phyloP scores from a whole-genome alignment of 2,797 vertebrate genomes.

The Siniperca undulata region DNA sequence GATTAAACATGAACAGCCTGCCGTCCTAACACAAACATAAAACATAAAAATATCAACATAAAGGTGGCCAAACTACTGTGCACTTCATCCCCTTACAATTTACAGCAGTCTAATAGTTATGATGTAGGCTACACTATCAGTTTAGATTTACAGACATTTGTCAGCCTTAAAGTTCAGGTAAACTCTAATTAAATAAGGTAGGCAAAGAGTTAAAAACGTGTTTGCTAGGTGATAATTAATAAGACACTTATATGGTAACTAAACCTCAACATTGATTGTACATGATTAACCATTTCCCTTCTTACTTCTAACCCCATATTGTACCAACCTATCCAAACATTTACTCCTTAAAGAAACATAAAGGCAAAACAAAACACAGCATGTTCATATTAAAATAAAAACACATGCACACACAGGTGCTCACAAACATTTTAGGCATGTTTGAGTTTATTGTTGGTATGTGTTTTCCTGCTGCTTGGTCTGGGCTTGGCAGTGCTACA shows the following conservation, averaged over 20 bases:
- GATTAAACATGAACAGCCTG: neutral
- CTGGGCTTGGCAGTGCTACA: slow-evolving; percentile 41
- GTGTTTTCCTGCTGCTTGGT: slow-evolving; percentile 26
- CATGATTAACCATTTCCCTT: neutral
- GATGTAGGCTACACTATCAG: neutral
- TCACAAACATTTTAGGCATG: slow-evolving; percentile 6
- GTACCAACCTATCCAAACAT: neutral
- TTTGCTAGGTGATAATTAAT: neutral
- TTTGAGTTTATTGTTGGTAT: slow-evolving; percentile 15
- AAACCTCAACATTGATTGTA: neutral
- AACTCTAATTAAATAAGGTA: neutral
- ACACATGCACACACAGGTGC: neutral
- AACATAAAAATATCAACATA: neutral
- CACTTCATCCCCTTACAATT: neutral
- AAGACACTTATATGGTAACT: neutral
- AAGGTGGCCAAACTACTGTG: neutral
- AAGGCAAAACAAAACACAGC: neutral
- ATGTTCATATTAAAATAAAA: neutral
- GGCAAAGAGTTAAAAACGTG: neutral
- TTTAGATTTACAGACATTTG: neutral
- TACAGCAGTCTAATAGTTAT: neutral
- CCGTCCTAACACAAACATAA: neutral
- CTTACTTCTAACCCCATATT: neutral
- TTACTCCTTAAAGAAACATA: neutral
- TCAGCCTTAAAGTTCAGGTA: neutral